Conservation (phyloP, 2,113 vertebrate genomes). For the Leptocoma aspasia region DNA sequence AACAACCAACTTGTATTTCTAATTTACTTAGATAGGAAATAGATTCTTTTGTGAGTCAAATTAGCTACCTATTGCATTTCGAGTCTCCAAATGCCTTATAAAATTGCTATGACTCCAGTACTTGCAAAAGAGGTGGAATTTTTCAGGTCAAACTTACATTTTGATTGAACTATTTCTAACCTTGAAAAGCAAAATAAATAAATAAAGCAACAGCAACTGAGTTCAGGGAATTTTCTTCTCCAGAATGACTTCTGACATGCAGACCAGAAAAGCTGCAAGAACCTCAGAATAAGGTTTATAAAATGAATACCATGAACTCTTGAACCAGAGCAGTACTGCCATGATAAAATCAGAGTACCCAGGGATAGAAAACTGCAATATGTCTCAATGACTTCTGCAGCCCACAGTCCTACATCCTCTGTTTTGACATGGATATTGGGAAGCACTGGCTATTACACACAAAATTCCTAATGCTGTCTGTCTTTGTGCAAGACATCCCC, state of each 20-base stretch:
- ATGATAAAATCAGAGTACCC: not conserved
- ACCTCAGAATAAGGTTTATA: not conserved
- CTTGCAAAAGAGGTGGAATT: not conserved
- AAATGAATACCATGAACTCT: not conserved
- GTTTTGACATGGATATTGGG: not conserved
- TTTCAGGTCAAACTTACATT: not conserved
- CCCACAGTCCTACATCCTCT: not conserved
- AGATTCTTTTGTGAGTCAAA: not conserved
- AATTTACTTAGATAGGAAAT: not conserved
- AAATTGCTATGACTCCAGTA: not conserved
- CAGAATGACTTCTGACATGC: not conserved
- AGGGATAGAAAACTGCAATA: not conserved
- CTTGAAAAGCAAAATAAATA: not conserved
- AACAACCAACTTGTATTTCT: not conserved
- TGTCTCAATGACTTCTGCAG: not conserved
- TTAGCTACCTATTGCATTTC: not conserved
- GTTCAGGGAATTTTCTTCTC: not conserved
- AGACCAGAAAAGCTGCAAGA: not conserved
- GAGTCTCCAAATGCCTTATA: not conserved
- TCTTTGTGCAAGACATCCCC: not conserved
- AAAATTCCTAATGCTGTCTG: constrained; percentile 8
- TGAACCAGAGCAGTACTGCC: not conserved
- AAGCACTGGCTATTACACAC: not conserved
- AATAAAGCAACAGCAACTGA: not conserved
- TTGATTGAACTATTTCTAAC: not conserved